phyloP scores from a whole-genome alignment of 1,140 invertebrate species.

The Drosophila nannoptera region DNA sequence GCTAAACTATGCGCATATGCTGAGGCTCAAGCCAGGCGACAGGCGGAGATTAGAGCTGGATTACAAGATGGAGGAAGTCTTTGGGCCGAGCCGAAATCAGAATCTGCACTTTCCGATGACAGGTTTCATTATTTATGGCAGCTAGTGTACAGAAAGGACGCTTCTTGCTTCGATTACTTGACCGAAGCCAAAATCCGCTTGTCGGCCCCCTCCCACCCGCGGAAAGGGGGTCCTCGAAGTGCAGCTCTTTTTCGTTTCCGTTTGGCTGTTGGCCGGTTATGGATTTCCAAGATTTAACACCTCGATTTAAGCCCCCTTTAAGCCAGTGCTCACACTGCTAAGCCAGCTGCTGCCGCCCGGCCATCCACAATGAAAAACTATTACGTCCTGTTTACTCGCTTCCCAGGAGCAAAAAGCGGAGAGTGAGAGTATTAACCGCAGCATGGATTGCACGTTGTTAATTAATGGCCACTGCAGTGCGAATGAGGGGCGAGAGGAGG shows the following conservation, averaged over 20 bases:
- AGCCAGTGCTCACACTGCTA: neutral
- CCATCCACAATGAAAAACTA: neutral
- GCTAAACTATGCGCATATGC: slow-evolving; percentile 46
- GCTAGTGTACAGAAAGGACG: too few species aligned
- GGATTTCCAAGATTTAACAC: neutral
- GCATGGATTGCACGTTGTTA: slow-evolving; percentile 49
- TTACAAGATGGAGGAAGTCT: slow-evolving; percentile 13
- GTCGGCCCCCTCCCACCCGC: too few species aligned
- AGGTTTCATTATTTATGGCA: too few species aligned
- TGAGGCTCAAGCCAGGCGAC: slow-evolving; percentile 9
- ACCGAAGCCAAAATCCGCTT: too few species aligned
- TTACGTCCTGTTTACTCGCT: neutral
- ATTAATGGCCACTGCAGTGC: slow-evolving; percentile 68
- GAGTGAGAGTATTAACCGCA: slow-evolving; percentile 15
- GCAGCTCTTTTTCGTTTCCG: too few species aligned
- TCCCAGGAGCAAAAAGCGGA: neutral
- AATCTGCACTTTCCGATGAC: neutral
- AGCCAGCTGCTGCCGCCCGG: neutral
- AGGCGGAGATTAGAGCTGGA: slow-evolving; percentile 8
- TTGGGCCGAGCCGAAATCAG: neutral
- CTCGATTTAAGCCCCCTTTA: neutral
- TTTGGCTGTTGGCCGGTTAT: neutral
- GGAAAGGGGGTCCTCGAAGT: too few species aligned
- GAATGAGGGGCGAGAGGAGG: neutral
- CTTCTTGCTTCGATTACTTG: too few species aligned